Percentiles rank a stretch among this genome's conserved stretches.
These are phyloP conservation scores for Narcine bancroftii DNA, from an alignment of 2,113 vertebrate species.

Conservation along the genomic window DNA sequence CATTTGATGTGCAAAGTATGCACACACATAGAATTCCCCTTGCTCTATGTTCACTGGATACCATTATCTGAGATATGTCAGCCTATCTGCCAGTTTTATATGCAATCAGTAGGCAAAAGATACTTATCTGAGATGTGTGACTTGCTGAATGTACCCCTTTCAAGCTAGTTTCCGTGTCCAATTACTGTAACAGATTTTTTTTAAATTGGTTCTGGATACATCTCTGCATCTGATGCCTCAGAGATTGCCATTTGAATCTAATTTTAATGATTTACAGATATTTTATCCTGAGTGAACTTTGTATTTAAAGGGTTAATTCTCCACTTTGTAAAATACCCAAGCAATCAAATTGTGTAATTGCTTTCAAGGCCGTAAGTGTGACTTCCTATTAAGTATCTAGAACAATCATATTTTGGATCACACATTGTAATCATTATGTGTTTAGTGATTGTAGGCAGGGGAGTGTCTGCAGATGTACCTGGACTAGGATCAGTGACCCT, in stretches of 20 bases:
- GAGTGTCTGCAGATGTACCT: not conserved
- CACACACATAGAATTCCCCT: not conserved
- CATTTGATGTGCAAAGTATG: not conserved
- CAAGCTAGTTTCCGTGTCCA: not conserved
- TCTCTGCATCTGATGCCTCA: not conserved
- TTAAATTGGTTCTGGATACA: not conserved
- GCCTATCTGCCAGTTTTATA: not conserved
- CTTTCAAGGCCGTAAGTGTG: not conserved
- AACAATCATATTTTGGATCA: not conserved
- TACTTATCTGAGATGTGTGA: not conserved
- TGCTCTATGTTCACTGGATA: not conserved
- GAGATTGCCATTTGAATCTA: not conserved
- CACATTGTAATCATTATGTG: constrained; percentile 12
- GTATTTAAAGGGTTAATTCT: constrained; percentile 12
- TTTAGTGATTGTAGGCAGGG: not conserved
- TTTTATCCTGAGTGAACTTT: not conserved
- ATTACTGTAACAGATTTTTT: not conserved
- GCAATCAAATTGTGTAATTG: not conserved
- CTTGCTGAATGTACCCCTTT: not conserved
- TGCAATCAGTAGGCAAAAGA: not conserved
- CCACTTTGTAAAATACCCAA: not conserved
- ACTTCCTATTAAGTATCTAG: not conserved
- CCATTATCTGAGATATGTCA: not conserved
- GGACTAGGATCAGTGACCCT: not conserved
- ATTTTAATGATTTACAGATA: not conserved